These are phyloP conservation scores for Chamaetylas fuelleborni DNA, from an alignment of 2,113 vertebrate species.

Conservation along the genomic window DNA sequence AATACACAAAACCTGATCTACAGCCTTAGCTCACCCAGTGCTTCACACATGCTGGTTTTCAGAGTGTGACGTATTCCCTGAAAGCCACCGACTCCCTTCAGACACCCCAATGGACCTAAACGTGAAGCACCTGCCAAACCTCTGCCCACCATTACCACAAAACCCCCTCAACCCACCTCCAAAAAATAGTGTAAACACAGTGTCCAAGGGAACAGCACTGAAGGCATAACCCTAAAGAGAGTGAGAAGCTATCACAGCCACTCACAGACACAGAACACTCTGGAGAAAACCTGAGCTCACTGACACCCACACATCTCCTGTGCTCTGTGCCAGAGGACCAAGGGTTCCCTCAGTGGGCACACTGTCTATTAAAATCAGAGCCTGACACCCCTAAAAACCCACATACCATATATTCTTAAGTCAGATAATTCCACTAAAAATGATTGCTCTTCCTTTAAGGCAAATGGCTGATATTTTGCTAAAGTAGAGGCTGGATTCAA, in stretches of 20 bases:
- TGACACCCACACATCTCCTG: background rate
- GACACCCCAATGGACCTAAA: background rate
- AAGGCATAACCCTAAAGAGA: background rate
- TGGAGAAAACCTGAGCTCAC: background rate
- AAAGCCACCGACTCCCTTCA: background rate
- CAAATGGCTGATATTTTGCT: background rate
- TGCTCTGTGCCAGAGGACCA: background rate
- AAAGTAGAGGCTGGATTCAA: background rate
- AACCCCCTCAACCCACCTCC: background rate
- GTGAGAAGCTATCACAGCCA: background rate
- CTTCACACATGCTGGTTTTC: background rate
- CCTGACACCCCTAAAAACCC: background rate
- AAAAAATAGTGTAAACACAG: background rate
- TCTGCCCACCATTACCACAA: background rate
- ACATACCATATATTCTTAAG: background rate
- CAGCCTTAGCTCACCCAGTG: slow-evolving; percentile 7
- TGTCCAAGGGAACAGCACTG: background rate
- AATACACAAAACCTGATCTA: slow-evolving; percentile 51
- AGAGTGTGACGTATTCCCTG: background rate
- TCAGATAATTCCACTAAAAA: background rate
- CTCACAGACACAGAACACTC: background rate
- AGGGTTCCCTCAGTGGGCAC: background rate
- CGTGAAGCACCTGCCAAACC: background rate
- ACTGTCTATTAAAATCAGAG: background rate
- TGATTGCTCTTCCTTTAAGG: background rate